phyloP scores from a whole-genome alignment of 2,113 vertebrate genomes.

The Neoarius graeffei region DNA sequence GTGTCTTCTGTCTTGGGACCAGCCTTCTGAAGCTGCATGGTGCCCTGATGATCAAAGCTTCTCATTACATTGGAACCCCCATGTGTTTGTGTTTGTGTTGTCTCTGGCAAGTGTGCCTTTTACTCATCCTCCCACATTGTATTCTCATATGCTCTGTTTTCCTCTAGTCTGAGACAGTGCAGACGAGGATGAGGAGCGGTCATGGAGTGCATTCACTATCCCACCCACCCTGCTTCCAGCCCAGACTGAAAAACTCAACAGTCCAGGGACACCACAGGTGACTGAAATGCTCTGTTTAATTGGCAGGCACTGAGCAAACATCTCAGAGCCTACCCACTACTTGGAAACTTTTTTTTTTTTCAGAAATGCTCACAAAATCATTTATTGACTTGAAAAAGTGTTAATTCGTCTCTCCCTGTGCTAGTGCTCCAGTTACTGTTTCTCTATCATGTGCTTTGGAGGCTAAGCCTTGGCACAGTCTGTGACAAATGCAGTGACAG shows the following conservation, averaged over 20 bases:
- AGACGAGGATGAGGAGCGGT: slow-evolving; percentile 22
- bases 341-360: background rate
- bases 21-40: slow-evolving; percentile 13
- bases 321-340: background rate
- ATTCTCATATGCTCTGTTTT: slow-evolving; percentile 64
- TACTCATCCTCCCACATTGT: slow-evolving; percentile 67
- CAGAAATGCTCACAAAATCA: background rate
- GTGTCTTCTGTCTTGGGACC: background rate
- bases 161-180: slow-evolving; percentile 45
- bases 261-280: slow-evolving; percentile 3
- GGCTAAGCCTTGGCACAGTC: slow-evolving; percentile 43
- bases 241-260: background rate
- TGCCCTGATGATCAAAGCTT: slow-evolving; percentile 63
- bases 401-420: background rate
- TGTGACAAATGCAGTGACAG: slow-evolving; percentile 61
- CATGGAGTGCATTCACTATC: slow-evolving; percentile 27
- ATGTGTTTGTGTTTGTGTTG: slow-evolving; percentile 60
- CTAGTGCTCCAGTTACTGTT: slow-evolving; percentile 21
- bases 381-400: background rate
- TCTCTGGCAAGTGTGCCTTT: slow-evolving; percentile 61
- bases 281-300: slow-evolving; percentile 9
- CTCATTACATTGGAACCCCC: slow-evolving; percentile 62
- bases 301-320: background rate
- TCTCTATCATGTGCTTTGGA: background rate
- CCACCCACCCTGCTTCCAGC: background rate